phyloP scores from a whole-genome alignment of 2,797 vertebrate species.

The Phrynocephalus vlangalii region DNA sequence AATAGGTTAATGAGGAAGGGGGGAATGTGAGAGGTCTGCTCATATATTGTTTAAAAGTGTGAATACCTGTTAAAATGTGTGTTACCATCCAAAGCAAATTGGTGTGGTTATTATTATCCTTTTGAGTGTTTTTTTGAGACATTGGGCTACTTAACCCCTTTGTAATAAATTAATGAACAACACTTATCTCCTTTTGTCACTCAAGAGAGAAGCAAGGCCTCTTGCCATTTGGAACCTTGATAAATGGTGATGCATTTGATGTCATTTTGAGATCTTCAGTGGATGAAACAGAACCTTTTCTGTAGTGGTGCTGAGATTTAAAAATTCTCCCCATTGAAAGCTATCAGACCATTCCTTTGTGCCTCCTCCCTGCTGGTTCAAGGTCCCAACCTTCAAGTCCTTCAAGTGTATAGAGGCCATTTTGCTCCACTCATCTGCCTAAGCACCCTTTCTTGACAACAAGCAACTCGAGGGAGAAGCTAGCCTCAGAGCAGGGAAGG shows the following conservation, averaged over 20 bases:
- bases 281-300: background rate
- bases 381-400: no score
- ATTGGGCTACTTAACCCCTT: background rate
- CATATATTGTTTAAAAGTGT: background rate
- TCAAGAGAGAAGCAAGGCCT: background rate
- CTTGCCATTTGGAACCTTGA: constrained; percentile 22
- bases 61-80: constrained; percentile 18
- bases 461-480: no score
- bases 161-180: background rate
- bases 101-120: background rate
- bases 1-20: constrained; percentile 44
- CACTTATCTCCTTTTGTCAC: background rate
- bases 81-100: constrained; percentile 18
- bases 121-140: constrained; percentile 18
- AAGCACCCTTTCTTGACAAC: no score
- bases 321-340: background rate
- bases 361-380: no score
- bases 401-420: no score
- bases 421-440: no score
- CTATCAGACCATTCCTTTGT: background rate
- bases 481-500: no score
- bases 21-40: constrained; percentile 4
- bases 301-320: background rate
- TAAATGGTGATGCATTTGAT: background rate
- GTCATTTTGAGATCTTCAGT: background rate